Evolutionary conservation across 2,113 vertebrate genomes (phyloP).

Genomic region (Mola mola): DNA sequence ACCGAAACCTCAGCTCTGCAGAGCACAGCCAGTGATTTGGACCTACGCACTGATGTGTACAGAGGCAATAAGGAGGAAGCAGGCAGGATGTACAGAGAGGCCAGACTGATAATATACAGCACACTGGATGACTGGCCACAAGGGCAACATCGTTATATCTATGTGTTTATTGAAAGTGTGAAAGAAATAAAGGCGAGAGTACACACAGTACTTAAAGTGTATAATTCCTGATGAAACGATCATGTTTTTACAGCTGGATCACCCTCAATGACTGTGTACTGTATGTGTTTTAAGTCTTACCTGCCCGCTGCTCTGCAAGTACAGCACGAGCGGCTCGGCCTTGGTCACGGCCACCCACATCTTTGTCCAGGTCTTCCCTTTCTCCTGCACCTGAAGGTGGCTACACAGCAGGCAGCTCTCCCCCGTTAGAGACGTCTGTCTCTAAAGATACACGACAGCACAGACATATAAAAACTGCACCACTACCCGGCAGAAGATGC

Average conservation of each 20-base stretch:
- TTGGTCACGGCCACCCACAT: slow-evolving; percentile 86
- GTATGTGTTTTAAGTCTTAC: slow-evolving; percentile 68
- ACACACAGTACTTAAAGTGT: too few species aligned
- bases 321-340: slow-evolving; percentile 85
- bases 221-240: too few species aligned
- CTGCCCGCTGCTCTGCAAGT: slow-evolving; percentile 85
- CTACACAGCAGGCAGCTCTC: slow-evolving; percentile 85
- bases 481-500: too few species aligned
- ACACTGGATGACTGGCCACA: neutral
- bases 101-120: neutral
- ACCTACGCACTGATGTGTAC: too few species aligned
- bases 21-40: slow-evolving; percentile 32
- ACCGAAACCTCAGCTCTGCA: slow-evolving; percentile 63
- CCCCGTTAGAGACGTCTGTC: slow-evolving; percentile 74
- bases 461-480: neutral
- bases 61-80: neutral
- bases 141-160: too few species aligned
- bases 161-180: too few species aligned
- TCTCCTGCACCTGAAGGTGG: slow-evolving; percentile 86
- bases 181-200: too few species aligned
- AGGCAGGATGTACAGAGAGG: slow-evolving; percentile 2
- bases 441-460: slow-evolving; percentile 71
- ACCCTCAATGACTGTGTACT: too few species aligned
- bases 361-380: slow-evolving; percentile 87
- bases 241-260: too few species aligned